Conservation (phyloP, 2,113 vertebrate genomes). For the Gobiocypris rarus region DNA sequence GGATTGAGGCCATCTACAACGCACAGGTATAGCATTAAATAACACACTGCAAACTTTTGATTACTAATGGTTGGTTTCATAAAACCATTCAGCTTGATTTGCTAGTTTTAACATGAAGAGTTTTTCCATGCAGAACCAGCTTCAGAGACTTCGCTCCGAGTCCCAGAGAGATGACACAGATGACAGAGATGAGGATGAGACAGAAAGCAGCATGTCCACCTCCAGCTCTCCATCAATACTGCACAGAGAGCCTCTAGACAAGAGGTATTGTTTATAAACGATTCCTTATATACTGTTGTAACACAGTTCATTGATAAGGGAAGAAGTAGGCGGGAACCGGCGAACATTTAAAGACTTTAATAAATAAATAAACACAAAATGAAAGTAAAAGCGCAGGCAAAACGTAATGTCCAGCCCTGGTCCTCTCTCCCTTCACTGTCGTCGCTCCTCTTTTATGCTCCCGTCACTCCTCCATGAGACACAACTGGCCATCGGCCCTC, state of each 20-base stretch:
- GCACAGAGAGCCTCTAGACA: slow-evolving; percentile 71
- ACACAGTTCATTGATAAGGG: too few relatives aligned
- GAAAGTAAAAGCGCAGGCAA: too few relatives aligned
- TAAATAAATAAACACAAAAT: too few relatives aligned
- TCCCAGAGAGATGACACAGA: slow-evolving; percentile 44
- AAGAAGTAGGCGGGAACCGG: too few relatives aligned
- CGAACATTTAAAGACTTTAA: too few relatives aligned
- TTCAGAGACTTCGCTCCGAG: slow-evolving; percentile 80
- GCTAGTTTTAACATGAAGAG: slow-evolving; percentile 8
- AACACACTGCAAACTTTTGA: not conserved
- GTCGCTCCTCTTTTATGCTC: too few relatives aligned
- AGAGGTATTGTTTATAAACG: slow-evolving; percentile 75
- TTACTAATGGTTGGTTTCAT: not conserved
- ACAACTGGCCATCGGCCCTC: too few relatives aligned
- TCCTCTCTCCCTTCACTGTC: too few relatives aligned
- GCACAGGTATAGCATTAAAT: slow-evolving; percentile 81
- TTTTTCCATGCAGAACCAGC: slow-evolving; percentile 71
- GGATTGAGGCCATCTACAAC: slow-evolving; percentile 88
- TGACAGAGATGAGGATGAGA: slow-evolving; percentile 74
- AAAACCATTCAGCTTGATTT: not conserved
- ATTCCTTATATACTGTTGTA: too few relatives aligned
- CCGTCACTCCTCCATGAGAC: too few relatives aligned
- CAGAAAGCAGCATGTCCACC: slow-evolving; percentile 79
- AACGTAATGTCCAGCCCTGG: too few relatives aligned
- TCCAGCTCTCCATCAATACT: slow-evolving; percentile 85